phyloP scores from a whole-genome alignment of 2,888 invertebrate genomes.

The Pyrgus malvae region DNA sequence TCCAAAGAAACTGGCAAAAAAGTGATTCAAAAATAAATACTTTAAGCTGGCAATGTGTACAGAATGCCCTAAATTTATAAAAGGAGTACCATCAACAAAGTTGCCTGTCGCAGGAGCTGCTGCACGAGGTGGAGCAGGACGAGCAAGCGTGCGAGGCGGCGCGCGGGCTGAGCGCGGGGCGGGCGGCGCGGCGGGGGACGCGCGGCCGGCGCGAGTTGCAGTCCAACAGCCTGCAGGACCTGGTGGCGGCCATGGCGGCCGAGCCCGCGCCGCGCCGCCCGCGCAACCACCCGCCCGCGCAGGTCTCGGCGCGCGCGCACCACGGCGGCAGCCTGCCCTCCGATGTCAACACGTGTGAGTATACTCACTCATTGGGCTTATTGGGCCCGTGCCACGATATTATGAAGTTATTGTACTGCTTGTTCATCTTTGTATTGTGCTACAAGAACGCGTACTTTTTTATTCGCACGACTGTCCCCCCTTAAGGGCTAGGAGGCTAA shows the following conservation, averaged over 20 bases:
- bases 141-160: constrained; percentile 83
- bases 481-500: too few species aligned
- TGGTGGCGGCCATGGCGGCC: constrained; percentile 77
- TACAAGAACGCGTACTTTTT: too few species aligned
- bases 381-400: too few species aligned
- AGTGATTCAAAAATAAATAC: too few species aligned
- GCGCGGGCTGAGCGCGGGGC: constrained; percentile 58
- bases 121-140: constrained; percentile 89
- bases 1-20: too few species aligned
- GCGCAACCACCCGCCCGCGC: constrained; percentile 47
- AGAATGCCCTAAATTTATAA: too few species aligned
- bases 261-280: constrained; percentile 60
- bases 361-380: too few species aligned
- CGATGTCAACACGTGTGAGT: constrained; percentile 71
- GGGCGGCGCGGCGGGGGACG: constrained; percentile 44
- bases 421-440: too few species aligned
- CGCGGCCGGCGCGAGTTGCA: constrained; percentile 65
- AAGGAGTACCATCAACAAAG: too few species aligned
- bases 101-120: constrained; percentile 82
- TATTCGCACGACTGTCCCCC: too few species aligned
- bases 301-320: constrained; percentile 65
- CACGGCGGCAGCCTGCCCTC: constrained; percentile 77
- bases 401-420: too few species aligned
- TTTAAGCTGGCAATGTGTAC: too few species aligned
- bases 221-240: constrained; percentile 81